These are phyloP conservation scores for Istiophorus platypterus DNA, from an alignment of 2,113 vertebrate genomes.

Conservation along the genomic window DNA sequence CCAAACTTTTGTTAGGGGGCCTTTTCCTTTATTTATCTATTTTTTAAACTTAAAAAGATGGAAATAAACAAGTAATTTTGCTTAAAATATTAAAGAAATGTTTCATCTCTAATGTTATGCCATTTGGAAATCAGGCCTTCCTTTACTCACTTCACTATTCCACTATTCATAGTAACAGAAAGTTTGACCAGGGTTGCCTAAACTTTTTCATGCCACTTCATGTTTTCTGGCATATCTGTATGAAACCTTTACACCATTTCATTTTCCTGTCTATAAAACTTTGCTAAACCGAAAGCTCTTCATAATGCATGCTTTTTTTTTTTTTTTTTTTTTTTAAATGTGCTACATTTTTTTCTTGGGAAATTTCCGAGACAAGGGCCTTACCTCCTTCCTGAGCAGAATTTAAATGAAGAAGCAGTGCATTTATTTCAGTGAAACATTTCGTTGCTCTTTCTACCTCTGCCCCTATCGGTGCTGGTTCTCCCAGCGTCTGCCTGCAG, in stretches of 20 bases:
- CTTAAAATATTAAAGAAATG: too few species aligned
- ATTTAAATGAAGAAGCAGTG: constrained; percentile 39
- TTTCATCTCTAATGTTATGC: too few species aligned
- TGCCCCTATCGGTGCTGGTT: constrained; percentile 21
- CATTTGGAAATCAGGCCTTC: too few species aligned
- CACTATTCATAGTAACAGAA: too few species aligned
- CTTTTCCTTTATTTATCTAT: too few species aligned
- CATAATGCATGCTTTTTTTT: not conserved
- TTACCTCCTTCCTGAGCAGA: constrained; percentile 12
- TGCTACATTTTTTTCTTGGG: constrained; percentile 36
- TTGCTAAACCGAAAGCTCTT: constrained; percentile 11
- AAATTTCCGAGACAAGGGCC: constrained; percentile 3
- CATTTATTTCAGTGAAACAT: constrained; percentile 49
- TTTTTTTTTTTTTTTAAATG: not conserved
- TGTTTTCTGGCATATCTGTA: not conserved
- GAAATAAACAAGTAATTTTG: too few species aligned
- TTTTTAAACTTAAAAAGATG: too few species aligned
- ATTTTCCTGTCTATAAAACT: not conserved
- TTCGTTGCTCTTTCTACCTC: constrained; percentile 43
- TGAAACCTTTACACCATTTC: constrained; percentile 16
- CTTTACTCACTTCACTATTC: too few species aligned
- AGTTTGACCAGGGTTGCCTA: too few species aligned
- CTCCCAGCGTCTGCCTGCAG: constrained; percentile 29
- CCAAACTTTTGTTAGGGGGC: too few species aligned
- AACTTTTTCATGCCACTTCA: too few species aligned